A percentile compares a stretch with the other conserved stretches of the same genome.
phyloP scores from a whole-genome alignment of 2,888 invertebrate species.

The Lepetodrilus schrolli region DNA sequence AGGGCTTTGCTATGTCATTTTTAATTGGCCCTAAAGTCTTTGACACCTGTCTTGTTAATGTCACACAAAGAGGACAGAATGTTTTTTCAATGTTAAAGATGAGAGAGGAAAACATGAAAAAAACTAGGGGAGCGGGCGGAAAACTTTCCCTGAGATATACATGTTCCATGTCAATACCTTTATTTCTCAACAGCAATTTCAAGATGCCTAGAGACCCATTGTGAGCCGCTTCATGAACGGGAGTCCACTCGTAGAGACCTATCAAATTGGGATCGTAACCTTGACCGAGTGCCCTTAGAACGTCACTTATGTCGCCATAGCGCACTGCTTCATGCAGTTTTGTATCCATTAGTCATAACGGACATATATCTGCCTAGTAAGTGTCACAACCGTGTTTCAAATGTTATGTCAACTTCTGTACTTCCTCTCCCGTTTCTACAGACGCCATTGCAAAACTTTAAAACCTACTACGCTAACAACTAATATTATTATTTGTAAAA shows the following conservation, averaged over 20 bases:
- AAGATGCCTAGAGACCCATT: slow-evolving; percentile 68
- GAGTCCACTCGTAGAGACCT: slow-evolving; percentile 69
- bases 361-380: neutral
- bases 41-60: no score
- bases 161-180: no score
- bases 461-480: no score
- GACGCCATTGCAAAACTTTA: slow-evolving; percentile 13
- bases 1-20: no score
- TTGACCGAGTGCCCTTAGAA: slow-evolving; percentile 57
- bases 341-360: slow-evolving; percentile 54
- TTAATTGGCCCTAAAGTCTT: no score
- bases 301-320: slow-evolving; percentile 61
- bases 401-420: neutral
- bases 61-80: no score
- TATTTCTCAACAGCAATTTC: slow-evolving; percentile 56
- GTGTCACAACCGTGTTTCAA: neutral
- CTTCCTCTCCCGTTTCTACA: neutral
- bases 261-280: slow-evolving; percentile 67
- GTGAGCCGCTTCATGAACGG: slow-evolving; percentile 69
- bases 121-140: no score
- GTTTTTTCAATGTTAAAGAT: no score
- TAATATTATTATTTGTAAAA: no score
- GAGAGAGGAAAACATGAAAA: no score
- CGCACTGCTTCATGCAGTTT: slow-evolving; percentile 69
- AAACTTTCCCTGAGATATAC: no score